Percentiles rank a stretch among this genome's conserved stretches.
Evolutionary conservation across 2,888 invertebrate species (phyloP).

Genomic region (Drosophila macrospina): DNA sequence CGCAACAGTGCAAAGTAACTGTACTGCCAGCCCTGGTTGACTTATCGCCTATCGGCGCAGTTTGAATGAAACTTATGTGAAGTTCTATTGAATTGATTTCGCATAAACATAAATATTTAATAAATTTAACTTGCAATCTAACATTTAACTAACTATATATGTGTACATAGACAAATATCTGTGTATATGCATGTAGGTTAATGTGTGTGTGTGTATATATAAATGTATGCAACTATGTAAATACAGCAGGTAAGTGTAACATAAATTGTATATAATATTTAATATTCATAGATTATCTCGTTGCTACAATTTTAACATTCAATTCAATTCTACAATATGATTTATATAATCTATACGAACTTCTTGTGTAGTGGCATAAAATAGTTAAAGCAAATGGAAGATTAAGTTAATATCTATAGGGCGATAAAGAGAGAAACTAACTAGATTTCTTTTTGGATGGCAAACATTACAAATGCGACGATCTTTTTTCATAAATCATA

Average conservation of each 20-base stretch:
- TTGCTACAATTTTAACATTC: slow-evolving; percentile 75
- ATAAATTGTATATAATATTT: slow-evolving; percentile 61
- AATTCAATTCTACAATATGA: slow-evolving; percentile 73
- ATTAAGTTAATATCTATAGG: slow-evolving; percentile 9
- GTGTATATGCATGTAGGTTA: slow-evolving; percentile 36
- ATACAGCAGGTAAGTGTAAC: slow-evolving; percentile 75
- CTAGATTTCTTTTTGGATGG: slow-evolving; percentile 57
- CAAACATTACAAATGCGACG: slow-evolving; percentile 67
- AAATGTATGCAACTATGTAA: slow-evolving; percentile 62
- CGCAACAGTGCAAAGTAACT: no score
- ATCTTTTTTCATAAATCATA: slow-evolving; percentile 46
- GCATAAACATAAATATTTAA: slow-evolving; percentile 31
- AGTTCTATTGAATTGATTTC: slow-evolving; percentile 42
- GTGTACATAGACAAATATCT: slow-evolving; percentile 40
- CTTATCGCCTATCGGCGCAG: neutral
- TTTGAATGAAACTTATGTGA: slow-evolving; percentile 3
- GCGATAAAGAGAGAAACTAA: slow-evolving; percentile 22
- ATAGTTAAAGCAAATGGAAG: slow-evolving; percentile 61
- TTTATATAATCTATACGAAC: slow-evolving; percentile 23
- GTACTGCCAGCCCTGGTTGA: slow-evolving; percentile 20
- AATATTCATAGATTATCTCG: slow-evolving; percentile 49
- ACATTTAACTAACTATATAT: slow-evolving; percentile 76
- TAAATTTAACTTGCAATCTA: slow-evolving; percentile 72
- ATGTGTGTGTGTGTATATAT: slow-evolving; percentile 40
- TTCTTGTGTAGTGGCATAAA: slow-evolving; percentile 49